Conservation (phyloP, 2,888 invertebrate genomes). For the Chymomyza procnemis region DNA sequence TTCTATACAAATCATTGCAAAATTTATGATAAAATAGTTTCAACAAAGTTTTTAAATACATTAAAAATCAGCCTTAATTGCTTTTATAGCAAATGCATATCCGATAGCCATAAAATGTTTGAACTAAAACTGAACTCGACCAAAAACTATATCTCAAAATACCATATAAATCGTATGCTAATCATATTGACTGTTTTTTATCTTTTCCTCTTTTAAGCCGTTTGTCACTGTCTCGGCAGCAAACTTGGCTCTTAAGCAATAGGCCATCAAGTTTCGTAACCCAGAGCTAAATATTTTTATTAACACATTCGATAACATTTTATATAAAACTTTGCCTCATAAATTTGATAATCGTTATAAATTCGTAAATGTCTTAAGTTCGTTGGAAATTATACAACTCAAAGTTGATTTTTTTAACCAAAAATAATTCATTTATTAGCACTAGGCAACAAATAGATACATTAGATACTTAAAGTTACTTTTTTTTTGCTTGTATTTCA, state of each 20-base stretch:
- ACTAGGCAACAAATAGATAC: slow-evolving; percentile 26
- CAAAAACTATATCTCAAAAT: slow-evolving; percentile 50
- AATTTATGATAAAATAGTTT: background rate
- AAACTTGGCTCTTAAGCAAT: slow-evolving; percentile 22
- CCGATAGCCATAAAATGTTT: slow-evolving; percentile 1
- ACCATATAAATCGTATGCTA: slow-evolving; percentile 60
- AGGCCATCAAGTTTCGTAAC: slow-evolving; percentile 49
- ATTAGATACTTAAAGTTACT: slow-evolving; percentile 37
- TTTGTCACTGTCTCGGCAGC: background rate
- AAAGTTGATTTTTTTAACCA: background rate
- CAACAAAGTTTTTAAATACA: background rate
- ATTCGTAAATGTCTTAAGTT: background rate
- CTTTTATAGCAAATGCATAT: slow-evolving; percentile 28
- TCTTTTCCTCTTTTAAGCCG: background rate
- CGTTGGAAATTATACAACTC: background rate
- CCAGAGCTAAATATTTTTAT: slow-evolving; percentile 35
- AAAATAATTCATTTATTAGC: slow-evolving; percentile 7
- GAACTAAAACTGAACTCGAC: slow-evolving; percentile 11
- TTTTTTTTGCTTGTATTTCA: slow-evolving; percentile 29
- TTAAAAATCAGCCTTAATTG: slow-evolving; percentile 8
- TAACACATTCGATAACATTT: slow-evolving; percentile 11
- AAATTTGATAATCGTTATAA: slow-evolving; percentile 38
- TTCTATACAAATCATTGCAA: background rate
- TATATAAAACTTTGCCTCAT: slow-evolving; percentile 12
- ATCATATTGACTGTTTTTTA: slow-evolving; percentile 59